phyloP scores from a whole-genome alignment of 2,113 vertebrate genomes.

The Petromus typicus region DNA sequence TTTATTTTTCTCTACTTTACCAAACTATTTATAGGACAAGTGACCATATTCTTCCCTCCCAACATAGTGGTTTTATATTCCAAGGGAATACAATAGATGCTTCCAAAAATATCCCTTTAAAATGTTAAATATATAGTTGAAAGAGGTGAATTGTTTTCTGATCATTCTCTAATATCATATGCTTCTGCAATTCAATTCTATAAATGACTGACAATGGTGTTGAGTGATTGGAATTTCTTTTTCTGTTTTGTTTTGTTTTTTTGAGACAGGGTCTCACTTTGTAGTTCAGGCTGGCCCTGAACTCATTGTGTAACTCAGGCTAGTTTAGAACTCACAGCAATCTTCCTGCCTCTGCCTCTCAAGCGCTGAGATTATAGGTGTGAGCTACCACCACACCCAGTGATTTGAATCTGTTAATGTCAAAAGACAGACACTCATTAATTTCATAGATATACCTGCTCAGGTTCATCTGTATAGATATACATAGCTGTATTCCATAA shows the following conservation, averaged over 20 bases:
- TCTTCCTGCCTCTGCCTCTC: too few relatives aligned
- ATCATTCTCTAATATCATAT: neutral
- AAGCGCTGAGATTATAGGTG: too few relatives aligned
- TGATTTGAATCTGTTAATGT: neutral
- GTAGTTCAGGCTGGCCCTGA: too few relatives aligned
- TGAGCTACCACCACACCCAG: neutral
- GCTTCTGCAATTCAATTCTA: neutral
- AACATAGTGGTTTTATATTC: neutral
- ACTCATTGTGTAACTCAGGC: too few relatives aligned
- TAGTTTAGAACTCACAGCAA: too few relatives aligned
- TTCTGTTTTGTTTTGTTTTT: too few relatives aligned
- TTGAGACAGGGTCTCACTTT: too few relatives aligned
- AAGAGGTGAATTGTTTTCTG: neutral
- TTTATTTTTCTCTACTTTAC: accelerated
- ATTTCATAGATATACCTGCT: neutral
- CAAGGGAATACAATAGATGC: neutral
- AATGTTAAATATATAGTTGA: neutral
- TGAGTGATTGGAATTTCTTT: neutral
- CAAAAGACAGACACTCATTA: neutral
- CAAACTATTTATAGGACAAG: neutral
- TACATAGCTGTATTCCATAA: neutral
- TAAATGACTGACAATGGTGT: neutral
- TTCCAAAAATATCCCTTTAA: neutral
- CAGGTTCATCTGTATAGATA: neutral
- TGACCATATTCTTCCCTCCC: neutral